Evolutionary conservation across 2,113 vertebrate species (phyloP).

Genomic region (Lichenostomus cassidix): DNA sequence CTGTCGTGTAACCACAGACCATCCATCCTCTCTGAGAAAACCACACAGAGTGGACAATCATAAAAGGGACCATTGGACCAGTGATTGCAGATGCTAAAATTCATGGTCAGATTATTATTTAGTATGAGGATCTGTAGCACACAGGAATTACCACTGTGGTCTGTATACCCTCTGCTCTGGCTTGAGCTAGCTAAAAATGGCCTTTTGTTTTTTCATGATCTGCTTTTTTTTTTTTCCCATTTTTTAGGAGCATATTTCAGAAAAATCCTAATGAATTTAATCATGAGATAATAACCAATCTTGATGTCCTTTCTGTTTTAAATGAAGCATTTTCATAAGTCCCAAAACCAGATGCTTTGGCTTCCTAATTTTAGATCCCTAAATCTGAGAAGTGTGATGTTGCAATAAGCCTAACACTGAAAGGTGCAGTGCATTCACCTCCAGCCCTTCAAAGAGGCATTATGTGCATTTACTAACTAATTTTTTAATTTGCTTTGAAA

Average conservation of each 20-base stretch:
- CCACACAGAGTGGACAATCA: background rate
- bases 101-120: background rate
- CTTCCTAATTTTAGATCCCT: background rate
- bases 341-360: background rate
- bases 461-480: background rate
- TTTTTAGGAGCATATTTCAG: background rate
- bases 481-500: conserved; percentile 24
- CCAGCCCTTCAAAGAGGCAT: background rate
- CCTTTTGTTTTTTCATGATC: background rate
- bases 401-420: background rate
- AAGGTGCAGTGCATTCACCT: background rate
- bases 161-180: background rate
- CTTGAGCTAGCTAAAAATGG: background rate
- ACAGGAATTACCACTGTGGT: background rate
- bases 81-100: background rate
- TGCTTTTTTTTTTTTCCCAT: background rate
- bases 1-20: background rate
- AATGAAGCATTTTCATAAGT: background rate
- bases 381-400: background rate
- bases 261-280: background rate
- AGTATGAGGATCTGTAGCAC: background rate
- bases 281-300: background rate
- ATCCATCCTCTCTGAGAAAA: background rate
- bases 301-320: background rate
- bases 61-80: fast-evolving